A percentile compares a stretch with the other conserved stretches of the same genome.
phyloP scores from a whole-genome alignment of 2,113 vertebrate species.

The Cryptomyrus ogoouensis region DNA sequence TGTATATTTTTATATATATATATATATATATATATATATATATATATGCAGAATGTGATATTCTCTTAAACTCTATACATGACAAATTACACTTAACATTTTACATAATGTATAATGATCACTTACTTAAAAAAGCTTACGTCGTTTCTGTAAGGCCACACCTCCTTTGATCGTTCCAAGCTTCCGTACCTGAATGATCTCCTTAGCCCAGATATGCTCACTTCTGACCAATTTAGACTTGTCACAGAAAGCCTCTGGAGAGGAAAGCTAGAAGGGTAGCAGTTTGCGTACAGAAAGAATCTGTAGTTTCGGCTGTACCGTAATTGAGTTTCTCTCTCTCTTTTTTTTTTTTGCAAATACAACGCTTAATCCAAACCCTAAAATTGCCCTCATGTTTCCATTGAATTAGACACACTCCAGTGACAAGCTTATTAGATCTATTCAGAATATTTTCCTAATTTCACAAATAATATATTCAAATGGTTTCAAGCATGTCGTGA shows the following conservation, averaged over 20 bases:
- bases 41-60: background rate
- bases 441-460: conserved; percentile 9
- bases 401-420: conserved; percentile 7
- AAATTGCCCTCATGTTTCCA: conserved; percentile 9
- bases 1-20: background rate
- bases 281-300: conserved; percentile 1
- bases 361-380: conserved; percentile 13
- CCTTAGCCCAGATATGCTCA: background rate
- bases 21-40: background rate
- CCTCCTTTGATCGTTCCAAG: background rate
- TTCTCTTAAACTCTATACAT: background rate
- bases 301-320: background rate
- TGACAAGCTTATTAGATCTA: conserved; percentile 12
- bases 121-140: background rate
- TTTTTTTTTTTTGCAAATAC: background rate
- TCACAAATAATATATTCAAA: conserved; percentile 14
- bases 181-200: background rate
- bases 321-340: background rate
- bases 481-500: background rate
- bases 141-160: background rate
- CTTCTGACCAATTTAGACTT: conserved; percentile 1
- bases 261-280: background rate
- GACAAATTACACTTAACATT: background rate
- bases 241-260: background rate
- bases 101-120: background rate